phyloP scores from a whole-genome alignment of 2,797 vertebrate genomes.

The Hylomyscus alleni region DNA sequence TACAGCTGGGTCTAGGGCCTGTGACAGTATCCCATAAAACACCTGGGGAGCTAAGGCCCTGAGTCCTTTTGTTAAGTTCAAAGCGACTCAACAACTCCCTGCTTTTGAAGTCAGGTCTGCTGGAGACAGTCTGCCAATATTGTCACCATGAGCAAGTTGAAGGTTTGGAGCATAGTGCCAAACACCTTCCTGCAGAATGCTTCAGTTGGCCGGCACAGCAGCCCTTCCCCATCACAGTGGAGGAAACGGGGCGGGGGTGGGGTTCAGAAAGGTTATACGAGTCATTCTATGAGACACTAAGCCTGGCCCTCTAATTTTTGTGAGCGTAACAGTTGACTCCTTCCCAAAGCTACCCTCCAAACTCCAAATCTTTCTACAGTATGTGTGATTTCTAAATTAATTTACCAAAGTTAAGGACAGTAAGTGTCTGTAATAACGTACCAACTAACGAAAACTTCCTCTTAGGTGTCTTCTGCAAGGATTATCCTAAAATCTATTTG shows the following conservation, averaged over 20 bases:
- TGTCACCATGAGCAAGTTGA: neutral
- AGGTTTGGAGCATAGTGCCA: neutral
- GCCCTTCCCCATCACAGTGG: neutral
- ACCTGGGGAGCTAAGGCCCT: conserved; percentile 17
- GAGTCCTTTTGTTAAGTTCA: conserved; percentile 61
- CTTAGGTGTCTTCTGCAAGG: conserved; percentile 18
- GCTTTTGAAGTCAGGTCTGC: conserved; percentile 63
- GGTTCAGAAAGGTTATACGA: neutral
- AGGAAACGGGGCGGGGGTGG: neutral
- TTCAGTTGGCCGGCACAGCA: neutral
- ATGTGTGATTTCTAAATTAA: conserved; percentile 1
- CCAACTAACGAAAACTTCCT: conserved; percentile 17
- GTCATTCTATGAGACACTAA: neutral
- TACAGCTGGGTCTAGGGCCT: neutral
- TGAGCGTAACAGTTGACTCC: neutral
- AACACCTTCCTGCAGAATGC: neutral
- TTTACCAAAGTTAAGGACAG: conserved; percentile 43
- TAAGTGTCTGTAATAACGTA: neutral
- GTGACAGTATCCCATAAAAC: conserved; percentile 65
- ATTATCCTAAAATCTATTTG: conserved; percentile 25
- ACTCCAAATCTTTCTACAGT: conserved; percentile 16
- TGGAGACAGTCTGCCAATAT: neutral
- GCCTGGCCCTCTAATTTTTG: neutral
- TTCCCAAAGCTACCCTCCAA: conserved; percentile 10
- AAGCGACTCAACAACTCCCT: conserved; percentile 63